A percentile compares a stretch with the other conserved stretches of the same genome.
These are phyloP conservation scores for Clanis bilineata DNA, from an alignment of 2,888 invertebrate genomes.

Conservation along the genomic window DNA sequence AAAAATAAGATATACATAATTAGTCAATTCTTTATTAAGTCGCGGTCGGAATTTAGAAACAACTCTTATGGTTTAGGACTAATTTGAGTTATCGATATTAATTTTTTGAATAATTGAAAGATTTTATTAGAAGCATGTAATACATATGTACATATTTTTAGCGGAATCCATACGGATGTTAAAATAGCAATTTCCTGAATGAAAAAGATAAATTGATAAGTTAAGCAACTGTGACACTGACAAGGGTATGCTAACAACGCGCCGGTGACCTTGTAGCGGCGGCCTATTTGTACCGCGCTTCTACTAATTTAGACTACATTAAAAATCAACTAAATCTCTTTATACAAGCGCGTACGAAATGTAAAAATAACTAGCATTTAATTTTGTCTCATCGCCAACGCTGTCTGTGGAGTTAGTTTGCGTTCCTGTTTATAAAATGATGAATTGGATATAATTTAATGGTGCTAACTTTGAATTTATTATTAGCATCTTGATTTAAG, in stretches of 20 bases:
- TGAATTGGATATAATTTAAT: no score
- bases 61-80: no score
- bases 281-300: neutral
- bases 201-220: constrained; percentile 21
- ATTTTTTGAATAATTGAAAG: no score
- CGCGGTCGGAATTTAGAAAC: neutral
- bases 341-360: neutral
- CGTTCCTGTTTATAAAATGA: no score
- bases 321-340: neutral
- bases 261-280: neutral
- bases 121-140: neutral
- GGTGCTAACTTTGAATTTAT: neutral
- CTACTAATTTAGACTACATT: neutral
- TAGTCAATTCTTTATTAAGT: no score
- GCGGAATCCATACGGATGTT: neutral
- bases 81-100: no score
- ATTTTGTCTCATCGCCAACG: neutral
- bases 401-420: neutral
- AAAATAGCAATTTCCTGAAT: constrained; percentile 17
- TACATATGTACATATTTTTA: no score
- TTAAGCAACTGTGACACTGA: constrained; percentile 12
- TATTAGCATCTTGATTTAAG: no score
- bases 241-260: constrained; percentile 13
- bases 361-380: neutral
- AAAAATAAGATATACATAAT: constrained; percentile 34